Evolutionary conservation across 2,113 vertebrate species (phyloP).

Genomic region (Gallinago paraguaiae): DNA sequence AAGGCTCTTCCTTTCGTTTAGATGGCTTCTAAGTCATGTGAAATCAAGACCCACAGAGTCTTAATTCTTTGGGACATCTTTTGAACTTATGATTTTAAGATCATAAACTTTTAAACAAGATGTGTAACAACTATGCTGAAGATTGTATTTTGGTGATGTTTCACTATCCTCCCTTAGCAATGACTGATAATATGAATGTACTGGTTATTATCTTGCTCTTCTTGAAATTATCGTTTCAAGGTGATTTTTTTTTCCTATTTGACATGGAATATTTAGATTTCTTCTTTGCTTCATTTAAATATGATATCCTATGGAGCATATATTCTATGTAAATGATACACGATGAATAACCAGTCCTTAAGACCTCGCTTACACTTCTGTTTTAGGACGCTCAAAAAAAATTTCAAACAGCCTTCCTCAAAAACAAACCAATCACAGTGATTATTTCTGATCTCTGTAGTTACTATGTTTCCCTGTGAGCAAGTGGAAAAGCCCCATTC

Average conservation of each 20-base stretch:
- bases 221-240: neutral
- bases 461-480: neutral
- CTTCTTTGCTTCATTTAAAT: neutral
- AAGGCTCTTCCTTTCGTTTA: conserved; percentile 25
- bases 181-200: neutral
- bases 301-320: neutral
- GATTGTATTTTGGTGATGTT: neutral
- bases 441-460: neutral
- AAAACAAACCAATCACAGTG: neutral
- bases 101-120: neutral
- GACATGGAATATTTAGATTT: neutral
- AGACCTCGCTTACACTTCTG: neutral
- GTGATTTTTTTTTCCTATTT: neutral
- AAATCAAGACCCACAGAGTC: neutral
- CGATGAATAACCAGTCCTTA: neutral
- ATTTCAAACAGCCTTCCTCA: neutral
- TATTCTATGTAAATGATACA: neutral
- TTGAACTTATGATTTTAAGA: neutral
- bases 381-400: neutral
- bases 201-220: neutral
- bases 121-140: neutral
- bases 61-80: conserved; percentile 3
- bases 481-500: neutral
- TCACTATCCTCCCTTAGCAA: neutral
- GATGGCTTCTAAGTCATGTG: neutral